Conservation (phyloP, 1,140 invertebrate species). For the Pseudomyrmex pallidus region DNA sequence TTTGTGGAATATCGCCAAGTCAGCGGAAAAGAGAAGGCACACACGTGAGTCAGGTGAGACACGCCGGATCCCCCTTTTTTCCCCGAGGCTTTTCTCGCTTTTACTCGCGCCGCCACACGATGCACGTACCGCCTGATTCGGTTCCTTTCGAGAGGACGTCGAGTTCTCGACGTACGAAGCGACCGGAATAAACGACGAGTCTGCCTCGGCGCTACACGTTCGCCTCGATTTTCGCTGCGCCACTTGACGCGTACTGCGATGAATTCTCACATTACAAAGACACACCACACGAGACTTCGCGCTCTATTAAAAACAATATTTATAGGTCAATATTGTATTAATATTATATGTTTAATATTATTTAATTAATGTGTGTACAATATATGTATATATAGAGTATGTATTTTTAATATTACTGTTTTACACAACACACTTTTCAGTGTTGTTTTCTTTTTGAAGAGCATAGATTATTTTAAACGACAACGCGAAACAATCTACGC, state of each 20-base stretch:
- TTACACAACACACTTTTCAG: too few relatives aligned
- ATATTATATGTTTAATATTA: too few relatives aligned
- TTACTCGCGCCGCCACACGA: constrained; percentile 23
- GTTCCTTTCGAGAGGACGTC: constrained; percentile 40
- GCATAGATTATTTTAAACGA: not conserved
- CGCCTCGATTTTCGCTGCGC: not conserved
- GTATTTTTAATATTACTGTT: too few relatives aligned
- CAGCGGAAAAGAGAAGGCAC: constrained; percentile 14
- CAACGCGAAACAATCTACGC: not conserved
- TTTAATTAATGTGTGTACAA: too few relatives aligned
- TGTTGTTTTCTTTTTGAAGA: not conserved
- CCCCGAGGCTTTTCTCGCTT: constrained; percentile 35
- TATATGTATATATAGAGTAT: too few relatives aligned
- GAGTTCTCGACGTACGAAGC: constrained; percentile 48
- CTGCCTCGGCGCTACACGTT: not conserved
- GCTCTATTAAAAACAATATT: not conserved
- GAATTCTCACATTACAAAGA: not conserved
- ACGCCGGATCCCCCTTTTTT: constrained; percentile 31
- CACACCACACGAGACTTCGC: too few relatives aligned
- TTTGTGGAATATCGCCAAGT: constrained; percentile 41
- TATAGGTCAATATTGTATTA: not conserved
- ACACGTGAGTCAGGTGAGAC: not conserved
- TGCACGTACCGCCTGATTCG: constrained; percentile 64
- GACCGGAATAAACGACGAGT: constrained; percentile 63
- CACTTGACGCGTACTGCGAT: constrained; percentile 4